These are phyloP conservation scores for Clivina fossor DNA, from an alignment of 2,888 invertebrate genomes.

Conservation along the genomic window DNA sequence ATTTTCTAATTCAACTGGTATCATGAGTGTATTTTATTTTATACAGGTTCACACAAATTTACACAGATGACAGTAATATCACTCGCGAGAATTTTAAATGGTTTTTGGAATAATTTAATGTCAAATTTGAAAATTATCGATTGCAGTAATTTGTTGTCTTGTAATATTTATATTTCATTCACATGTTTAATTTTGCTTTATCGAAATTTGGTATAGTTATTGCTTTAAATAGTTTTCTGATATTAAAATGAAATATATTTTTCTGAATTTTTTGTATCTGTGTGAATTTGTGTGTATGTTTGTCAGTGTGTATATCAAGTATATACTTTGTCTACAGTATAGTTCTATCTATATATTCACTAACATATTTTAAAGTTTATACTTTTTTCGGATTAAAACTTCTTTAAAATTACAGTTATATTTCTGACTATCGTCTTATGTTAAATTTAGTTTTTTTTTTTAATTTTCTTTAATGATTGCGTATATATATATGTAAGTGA, in stretches of 20 bases:
- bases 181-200: not conserved
- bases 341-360: slow-evolving; percentile 16
- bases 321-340: slow-evolving; percentile 15
- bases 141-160: not conserved
- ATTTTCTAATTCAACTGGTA: slow-evolving; percentile 29
- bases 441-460: not conserved
- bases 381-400: slow-evolving; percentile 21
- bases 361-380: slow-evolving; percentile 20
- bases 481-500: slow-evolving; percentile 2
- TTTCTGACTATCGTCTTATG: not conserved
- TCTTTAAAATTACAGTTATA: not conserved
- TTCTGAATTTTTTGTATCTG: slow-evolving; percentile 1
- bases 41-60: slow-evolving; percentile 1
- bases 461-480: slow-evolving; percentile 14
- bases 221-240: not conserved
- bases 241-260: not conserved
- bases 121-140: too few species aligned
- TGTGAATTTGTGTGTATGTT: slow-evolving; percentile 2
- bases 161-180: not conserved
- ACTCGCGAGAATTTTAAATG: too few species aligned
- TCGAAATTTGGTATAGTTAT: not conserved
- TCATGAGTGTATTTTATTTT: slow-evolving; percentile 24
- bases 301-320: slow-evolving; percentile 5
- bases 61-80: too few species aligned
- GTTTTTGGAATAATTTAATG: too few species aligned